Evolutionary conservation across 2,888 invertebrate species (phyloP).

Genomic region (Dryococelus australis): DNA sequence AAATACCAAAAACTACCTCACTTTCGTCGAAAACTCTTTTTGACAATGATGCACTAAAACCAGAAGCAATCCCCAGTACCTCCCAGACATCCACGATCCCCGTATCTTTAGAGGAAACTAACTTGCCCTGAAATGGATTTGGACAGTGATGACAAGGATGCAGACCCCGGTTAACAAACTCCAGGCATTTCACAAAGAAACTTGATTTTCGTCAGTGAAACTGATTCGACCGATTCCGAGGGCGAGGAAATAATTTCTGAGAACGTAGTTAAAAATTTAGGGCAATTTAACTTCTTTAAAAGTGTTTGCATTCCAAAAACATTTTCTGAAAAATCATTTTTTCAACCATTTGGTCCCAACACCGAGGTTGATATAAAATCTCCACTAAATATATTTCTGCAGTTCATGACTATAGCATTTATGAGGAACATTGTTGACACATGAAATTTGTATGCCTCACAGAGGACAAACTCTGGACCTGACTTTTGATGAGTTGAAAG

Average conservation of each 20-base stretch:
- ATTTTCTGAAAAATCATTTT: background rate
- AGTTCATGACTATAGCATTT: constrained; percentile 20
- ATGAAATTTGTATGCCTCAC: constrained; percentile 26
- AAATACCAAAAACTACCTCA: background rate
- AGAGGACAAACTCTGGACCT: constrained; percentile 4
- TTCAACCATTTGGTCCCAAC: background rate
- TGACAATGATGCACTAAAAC: no score
- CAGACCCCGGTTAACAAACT: no score
- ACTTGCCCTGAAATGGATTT: no score
- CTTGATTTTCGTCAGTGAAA: background rate
- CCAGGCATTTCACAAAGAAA: no score
- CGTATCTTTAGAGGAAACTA: background rate
- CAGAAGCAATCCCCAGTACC: no score
- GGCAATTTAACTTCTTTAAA: background rate
- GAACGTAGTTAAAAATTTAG: no score
- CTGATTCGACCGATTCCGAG: background rate
- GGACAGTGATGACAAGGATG: no score
- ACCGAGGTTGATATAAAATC: background rate
- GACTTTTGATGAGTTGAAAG: background rate
- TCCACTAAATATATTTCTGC: constrained; percentile 17
- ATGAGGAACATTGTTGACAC: constrained; percentile 20
- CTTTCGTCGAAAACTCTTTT: no score
- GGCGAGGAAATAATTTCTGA: background rate
- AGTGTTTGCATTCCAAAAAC: background rate
- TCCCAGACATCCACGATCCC: no score